These are phyloP conservation scores for Phoxinus phoxinus DNA, from an alignment of 2,113 vertebrate species.

Conservation along the genomic window DNA sequence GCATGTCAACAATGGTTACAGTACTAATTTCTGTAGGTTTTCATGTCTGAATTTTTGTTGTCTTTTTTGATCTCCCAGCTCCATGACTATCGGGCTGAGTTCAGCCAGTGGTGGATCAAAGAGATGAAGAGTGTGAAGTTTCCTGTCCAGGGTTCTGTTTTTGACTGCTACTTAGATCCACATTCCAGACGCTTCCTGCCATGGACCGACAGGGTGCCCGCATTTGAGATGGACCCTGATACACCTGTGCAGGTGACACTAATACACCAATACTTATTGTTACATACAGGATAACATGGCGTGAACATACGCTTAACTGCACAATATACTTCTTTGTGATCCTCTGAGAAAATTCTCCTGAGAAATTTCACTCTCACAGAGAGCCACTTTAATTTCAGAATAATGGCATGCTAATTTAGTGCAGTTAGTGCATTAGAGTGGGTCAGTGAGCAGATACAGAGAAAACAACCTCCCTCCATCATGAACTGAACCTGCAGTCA, in stretches of 20 bases:
- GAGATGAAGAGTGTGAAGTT: constrained; percentile 82
- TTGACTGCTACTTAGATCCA: constrained; percentile 85
- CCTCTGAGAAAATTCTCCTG: constrained; percentile 36
- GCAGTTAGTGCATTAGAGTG: constrained; percentile 58
- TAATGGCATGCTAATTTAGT: constrained; percentile 60
- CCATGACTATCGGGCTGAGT: constrained; percentile 81
- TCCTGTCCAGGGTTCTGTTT: constrained; percentile 82
- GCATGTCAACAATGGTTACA: too few relatives aligned
- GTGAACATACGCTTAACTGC: constrained; percentile 25
- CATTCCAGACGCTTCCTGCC: constrained; percentile 80
- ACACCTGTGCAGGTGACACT: constrained; percentile 70
- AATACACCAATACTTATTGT: not conserved
- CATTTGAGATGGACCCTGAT: constrained; percentile 77
- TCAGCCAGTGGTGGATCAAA: constrained; percentile 85
- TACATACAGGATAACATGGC: constrained; percentile 11
- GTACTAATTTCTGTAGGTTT: too few relatives aligned
- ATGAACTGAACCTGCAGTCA: constrained; percentile 51
- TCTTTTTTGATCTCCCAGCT: constrained; percentile 61
- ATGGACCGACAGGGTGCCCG: constrained; percentile 74
- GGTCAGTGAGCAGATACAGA: constrained; percentile 58
- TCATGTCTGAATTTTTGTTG: not conserved
- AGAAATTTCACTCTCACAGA: constrained; percentile 47
- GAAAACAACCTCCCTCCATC: constrained; percentile 35
- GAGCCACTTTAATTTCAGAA: constrained; percentile 56
- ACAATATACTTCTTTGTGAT: constrained; percentile 29